A percentile compares a stretch with the other conserved stretches of the same genome.
Conservation (phyloP, 2,888 invertebrate genomes). For the Zele albiditarsus region DNA sequence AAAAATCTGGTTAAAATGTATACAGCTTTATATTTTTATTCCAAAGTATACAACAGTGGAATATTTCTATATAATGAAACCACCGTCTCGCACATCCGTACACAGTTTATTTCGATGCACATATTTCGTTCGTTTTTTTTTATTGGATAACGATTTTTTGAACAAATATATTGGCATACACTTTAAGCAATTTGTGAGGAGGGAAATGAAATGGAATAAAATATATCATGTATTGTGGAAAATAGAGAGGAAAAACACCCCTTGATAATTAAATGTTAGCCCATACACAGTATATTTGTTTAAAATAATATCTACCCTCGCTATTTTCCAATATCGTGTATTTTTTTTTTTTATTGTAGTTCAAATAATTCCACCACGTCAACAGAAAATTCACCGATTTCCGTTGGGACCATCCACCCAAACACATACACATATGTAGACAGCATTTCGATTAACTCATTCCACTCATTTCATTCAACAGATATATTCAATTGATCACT, state of each 20-base stretch:
- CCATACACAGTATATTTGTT: not conserved
- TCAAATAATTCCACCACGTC: not conserved
- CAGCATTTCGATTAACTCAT: constrained; percentile 6
- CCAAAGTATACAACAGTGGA: too few species aligned
- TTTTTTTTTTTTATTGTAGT: not conserved
- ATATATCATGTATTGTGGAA: not conserved
- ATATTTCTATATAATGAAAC: not conserved
- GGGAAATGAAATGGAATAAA: not conserved
- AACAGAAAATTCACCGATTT: constrained; percentile 13
- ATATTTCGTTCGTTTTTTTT: too few species aligned
- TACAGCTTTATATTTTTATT: not conserved
- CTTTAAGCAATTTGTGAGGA: not conserved
- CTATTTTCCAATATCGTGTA: not conserved
- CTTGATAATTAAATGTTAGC: not conserved
- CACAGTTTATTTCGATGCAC: not conserved
- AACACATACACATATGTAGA: not conserved
- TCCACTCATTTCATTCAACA: constrained; percentile 22
- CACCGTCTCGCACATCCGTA: not conserved
- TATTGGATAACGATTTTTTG: too few species aligned
- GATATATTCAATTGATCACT: constrained; percentile 35
- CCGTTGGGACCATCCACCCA: constrained; percentile 2
- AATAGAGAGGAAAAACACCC: not conserved
- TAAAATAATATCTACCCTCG: not conserved
- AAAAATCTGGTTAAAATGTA: not conserved
- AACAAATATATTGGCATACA: too few species aligned